These are phyloP conservation scores for Elanus axillaris DNA, from an alignment of 2,113 vertebrate genomes.

Conservation along the genomic window DNA sequence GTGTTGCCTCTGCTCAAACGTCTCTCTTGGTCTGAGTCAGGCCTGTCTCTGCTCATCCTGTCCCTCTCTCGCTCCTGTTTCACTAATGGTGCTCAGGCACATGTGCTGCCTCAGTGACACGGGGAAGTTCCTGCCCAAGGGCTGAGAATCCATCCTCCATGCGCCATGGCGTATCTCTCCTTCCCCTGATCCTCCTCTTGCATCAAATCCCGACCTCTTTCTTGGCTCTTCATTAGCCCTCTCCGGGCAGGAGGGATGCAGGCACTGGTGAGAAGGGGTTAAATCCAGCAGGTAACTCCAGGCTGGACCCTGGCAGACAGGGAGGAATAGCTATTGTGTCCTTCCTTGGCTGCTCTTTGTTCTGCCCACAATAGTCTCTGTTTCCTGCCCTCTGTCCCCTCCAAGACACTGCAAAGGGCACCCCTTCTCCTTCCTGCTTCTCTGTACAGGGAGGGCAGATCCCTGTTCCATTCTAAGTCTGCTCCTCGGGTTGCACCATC, in stretches of 20 bases:
- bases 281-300: constrained; percentile 22
- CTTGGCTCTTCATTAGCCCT: background rate
- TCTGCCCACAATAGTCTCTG: constrained; percentile 40
- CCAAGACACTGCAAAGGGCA: background rate
- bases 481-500: background rate
- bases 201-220: too few relatives aligned
- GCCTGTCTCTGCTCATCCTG: background rate
- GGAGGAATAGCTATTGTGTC: background rate
- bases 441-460: background rate
- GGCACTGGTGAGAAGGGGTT: background rate
- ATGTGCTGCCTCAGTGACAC: fast-evolving
- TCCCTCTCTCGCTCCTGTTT: background rate
- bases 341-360: constrained; percentile 19
- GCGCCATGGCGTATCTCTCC: fast-evolving
- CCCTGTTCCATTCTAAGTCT: background rate
- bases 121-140: background rate
- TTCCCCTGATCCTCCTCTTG: background rate
- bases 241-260: background rate
- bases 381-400: constrained; percentile 55
- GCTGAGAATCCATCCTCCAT: background rate
- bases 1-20: background rate
- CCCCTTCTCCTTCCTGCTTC: constrained; percentile 38
- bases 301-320: background rate
- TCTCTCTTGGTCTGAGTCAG: constrained; percentile 34
- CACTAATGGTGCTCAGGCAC: background rate